phyloP scores from a whole-genome alignment of 2,797 vertebrate genomes.

The Psittacula echo region DNA sequence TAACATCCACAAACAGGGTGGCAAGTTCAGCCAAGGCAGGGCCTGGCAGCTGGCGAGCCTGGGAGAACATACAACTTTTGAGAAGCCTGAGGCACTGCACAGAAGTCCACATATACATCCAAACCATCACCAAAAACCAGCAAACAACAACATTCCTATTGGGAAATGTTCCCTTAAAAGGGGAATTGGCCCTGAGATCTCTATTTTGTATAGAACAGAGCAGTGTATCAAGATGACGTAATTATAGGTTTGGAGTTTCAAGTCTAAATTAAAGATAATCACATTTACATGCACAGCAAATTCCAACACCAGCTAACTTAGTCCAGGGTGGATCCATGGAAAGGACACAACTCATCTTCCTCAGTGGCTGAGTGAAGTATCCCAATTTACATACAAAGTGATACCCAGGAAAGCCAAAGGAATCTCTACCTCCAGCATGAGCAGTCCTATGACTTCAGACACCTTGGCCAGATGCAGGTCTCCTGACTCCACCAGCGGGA shows the following conservation, averaged over 20 bases:
- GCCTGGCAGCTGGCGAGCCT: conserved; percentile 88
- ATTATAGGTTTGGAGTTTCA: neutral
- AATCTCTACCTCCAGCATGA: conserved; percentile 92
- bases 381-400: accelerated
- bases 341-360: neutral
- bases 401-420: neutral
- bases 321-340: neutral
- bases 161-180: neutral
- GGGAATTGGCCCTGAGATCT: neutral
- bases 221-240: neutral
- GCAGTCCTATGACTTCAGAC: conserved; percentile 90
- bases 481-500: conserved; percentile 92
- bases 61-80: neutral
- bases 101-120: neutral
- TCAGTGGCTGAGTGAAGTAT: neutral
- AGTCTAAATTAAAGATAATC: neutral
- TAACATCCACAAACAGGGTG: conserved; percentile 85
- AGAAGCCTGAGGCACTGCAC: neutral
- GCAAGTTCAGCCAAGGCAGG: conserved; percentile 85
- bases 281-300: neutral
- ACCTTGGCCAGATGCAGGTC: conserved; percentile 88
- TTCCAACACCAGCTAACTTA: neutral
- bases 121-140: neutral
- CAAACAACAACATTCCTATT: neutral
- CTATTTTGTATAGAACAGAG: neutral